phyloP scores from a whole-genome alignment of 2,113 vertebrate species.

The Scatophagus argus region DNA sequence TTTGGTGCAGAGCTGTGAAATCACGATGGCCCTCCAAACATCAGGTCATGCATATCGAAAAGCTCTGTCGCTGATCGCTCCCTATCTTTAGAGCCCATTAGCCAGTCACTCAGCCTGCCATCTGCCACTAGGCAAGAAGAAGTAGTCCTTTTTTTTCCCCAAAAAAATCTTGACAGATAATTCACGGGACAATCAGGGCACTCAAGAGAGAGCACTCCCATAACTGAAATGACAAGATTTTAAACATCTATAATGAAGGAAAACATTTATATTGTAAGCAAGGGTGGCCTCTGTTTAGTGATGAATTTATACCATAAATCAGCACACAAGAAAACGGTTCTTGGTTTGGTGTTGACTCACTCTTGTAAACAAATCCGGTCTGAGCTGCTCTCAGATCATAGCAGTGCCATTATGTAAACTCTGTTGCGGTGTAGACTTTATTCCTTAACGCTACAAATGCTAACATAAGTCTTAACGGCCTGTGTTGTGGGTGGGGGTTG shows the following conservation, averaged over 20 bases:
- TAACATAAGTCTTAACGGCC: constrained; percentile 19
- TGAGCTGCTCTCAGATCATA: constrained; percentile 32
- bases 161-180: constrained; percentile 8
- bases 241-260: constrained; percentile 39
- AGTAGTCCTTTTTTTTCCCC: not conserved
- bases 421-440: constrained; percentile 4
- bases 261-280: constrained; percentile 17
- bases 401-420: constrained; percentile 36
- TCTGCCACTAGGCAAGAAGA: constrained; percentile 27
- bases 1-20: constrained; percentile 30
- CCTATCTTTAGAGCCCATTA: constrained; percentile 51
- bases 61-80: constrained; percentile 20
- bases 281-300: constrained; percentile 8
- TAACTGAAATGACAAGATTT: constrained; percentile 40
- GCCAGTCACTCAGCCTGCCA: constrained; percentile 40
- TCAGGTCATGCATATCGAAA: constrained; percentile 28
- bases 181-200: constrained; percentile 1
- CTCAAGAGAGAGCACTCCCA: not conserved
- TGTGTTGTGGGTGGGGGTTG: constrained; percentile 19
- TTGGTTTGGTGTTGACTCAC: constrained; percentile 23
- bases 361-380: constrained; percentile 47
- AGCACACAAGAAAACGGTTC: constrained; percentile 21
- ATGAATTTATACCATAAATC: constrained; percentile 45
- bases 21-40: constrained; percentile 8
- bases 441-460: constrained; percentile 18